Evolutionary conservation across 2,888 invertebrate genomes (phyloP), one percentile per base, ranked within the genome.

Genomic region (Spisula solida): DNA sequence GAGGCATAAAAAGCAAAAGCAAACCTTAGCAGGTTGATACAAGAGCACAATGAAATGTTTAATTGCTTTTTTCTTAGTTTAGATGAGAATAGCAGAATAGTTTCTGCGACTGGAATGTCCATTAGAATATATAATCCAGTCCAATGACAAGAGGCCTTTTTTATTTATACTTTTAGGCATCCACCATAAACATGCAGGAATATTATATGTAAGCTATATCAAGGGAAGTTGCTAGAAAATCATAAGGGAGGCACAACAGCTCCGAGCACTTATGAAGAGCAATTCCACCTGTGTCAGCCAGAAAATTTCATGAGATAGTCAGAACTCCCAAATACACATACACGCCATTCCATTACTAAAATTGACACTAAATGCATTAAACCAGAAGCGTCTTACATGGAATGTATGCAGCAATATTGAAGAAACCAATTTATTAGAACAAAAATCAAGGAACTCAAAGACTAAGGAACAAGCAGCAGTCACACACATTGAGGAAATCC

Each of bases 211-310:
- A n/a, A n/a, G n/a, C 80, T 51, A 41, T 84, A 5, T 88, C 85
- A 29, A 48, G n/a, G 80, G 16, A 51, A 41, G 31, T 48, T 90
- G 18, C 88, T 86, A 14, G 78, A 90, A 29, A 91, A 91, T 80
- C n/a, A n/a, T n/a, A n/a, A 56, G 51, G 55, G n/a, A 51, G 88
- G 20, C 91, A 10, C n/a, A 91, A 14, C 25, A 51, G n/a, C n/a
- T n/a, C 16, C 91, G 88, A 34, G 91, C 92, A 55, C 88, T 92
- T 47, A 80, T 90, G 12, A 91, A 78, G 0, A 93, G 92, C 82
- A 87, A 66, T 56, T 81, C 92, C 51, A 87, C 8, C 31, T 88
- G 18, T 82, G 90, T 20, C 90, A 87, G 78, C 81, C 88, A 16
- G 25, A 29, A n/a, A 31, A 85, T 5, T 47, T 81, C 18, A 18